phyloP scores from a whole-genome alignment of 2,888 invertebrate species.

The Cryptophagus acutangulus region DNA sequence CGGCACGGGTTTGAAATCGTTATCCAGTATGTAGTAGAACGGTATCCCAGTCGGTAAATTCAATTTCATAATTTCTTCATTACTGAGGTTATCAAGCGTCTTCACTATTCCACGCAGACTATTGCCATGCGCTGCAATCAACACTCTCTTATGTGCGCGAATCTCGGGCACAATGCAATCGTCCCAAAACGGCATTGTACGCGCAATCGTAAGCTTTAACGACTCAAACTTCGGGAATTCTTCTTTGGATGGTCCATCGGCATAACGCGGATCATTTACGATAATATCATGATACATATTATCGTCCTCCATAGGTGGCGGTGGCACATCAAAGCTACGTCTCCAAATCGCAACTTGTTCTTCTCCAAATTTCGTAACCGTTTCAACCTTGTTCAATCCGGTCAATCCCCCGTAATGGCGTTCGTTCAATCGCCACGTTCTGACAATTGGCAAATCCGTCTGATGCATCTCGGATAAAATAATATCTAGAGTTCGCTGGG shows the following conservation, averaged over 20 bases:
- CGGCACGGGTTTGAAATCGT: slow-evolving; percentile 53
- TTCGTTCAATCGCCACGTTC: slow-evolving; percentile 82
- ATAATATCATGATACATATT: slow-evolving; percentile 73
- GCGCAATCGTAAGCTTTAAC: slow-evolving; percentile 72
- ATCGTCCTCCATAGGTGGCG: slow-evolving; percentile 72
- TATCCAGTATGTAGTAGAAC: slow-evolving; percentile 58
- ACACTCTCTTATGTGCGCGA: slow-evolving; percentile 70
- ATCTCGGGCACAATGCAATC: slow-evolving; percentile 73
- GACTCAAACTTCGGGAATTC: slow-evolving; percentile 82
- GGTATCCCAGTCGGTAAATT: slow-evolving; percentile 63
- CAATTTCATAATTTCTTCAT: slow-evolving; percentile 56
- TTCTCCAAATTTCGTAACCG: slow-evolving; percentile 80
- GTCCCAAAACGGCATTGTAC: slow-evolving; percentile 85
- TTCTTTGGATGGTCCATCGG: slow-evolving; percentile 62
- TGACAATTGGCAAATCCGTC: slow-evolving; percentile 60
- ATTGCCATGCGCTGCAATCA: slow-evolving; percentile 84
- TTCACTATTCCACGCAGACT: slow-evolving; percentile 81
- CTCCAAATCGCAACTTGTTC: slow-evolving; percentile 76
- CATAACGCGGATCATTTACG: slow-evolving; percentile 70
- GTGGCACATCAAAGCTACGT: slow-evolving; percentile 75
- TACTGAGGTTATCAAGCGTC: slow-evolving; percentile 66
- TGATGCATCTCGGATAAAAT: slow-evolving; percentile 66
- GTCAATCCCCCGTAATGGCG: slow-evolving; percentile 84
- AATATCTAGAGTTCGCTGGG: slow-evolving; percentile 66
- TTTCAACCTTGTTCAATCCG: slow-evolving; percentile 71